Percentiles rank a stretch among this genome's conserved stretches.
phyloP scores from a whole-genome alignment of 2,888 invertebrate genomes.

The Leptarthrus brevirostris region DNA sequence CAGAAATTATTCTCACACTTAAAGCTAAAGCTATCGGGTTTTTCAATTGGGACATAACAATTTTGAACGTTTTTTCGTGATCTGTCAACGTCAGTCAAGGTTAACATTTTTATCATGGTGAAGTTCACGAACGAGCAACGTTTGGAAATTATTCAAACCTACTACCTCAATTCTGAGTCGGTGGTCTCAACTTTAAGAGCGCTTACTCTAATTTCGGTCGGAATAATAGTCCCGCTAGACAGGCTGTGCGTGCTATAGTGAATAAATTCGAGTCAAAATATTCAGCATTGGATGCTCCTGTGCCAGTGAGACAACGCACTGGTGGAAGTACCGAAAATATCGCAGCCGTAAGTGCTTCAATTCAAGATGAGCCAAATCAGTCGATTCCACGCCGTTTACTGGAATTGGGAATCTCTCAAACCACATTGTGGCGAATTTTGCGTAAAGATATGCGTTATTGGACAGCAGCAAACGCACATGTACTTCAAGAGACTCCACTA shows the following conservation, averaged over 20 bases:
- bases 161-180: conserved; percentile 20
- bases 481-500: conserved; percentile 12
- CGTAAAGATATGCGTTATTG: conserved; percentile 26
- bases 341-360: conserved; percentile 48
- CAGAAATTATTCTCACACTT: no score
- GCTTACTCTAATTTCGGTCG: conserved; percentile 19
- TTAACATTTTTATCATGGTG: conserved; percentile 19
- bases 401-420: conserved; percentile 44
- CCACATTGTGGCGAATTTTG: conserved; percentile 12
- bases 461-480: not conserved
- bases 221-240: conserved; percentile 38
- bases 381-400: conserved; percentile 49
- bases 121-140: conserved; percentile 17
- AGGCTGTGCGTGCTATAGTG: conserved; percentile 50
- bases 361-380: conserved; percentile 48
- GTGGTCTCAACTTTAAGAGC: conserved; percentile 23
- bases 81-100: conserved; percentile 1
- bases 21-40: no score
- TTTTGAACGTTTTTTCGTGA: no score
- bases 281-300: conserved; percentile 41
- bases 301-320: conserved; percentile 50
- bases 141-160: conserved; percentile 15
- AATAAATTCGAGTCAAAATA: conserved; percentile 51
- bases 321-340: conserved; percentile 51
- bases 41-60: no score